These are phyloP conservation scores for Psilopogon haemacephalus DNA, from an alignment of 2,113 vertebrate genomes.

Conservation along the genomic window DNA sequence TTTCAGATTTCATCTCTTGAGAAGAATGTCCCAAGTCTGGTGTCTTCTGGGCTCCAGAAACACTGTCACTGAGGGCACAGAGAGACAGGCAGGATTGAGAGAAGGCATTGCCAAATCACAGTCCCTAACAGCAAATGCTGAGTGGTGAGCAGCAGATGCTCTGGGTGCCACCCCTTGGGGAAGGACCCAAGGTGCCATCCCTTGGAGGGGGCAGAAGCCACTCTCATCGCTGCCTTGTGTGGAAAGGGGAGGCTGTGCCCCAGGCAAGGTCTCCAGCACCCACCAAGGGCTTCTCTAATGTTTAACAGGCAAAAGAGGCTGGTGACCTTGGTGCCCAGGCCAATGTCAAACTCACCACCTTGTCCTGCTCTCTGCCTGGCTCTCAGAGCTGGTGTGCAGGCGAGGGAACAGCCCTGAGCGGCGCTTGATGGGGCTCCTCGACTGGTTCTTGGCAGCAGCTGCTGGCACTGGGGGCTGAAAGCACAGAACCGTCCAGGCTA, in stretches of 20 bases:
- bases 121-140: neutral
- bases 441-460: conserved; percentile 80
- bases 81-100: accelerated
- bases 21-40: conserved; percentile 83
- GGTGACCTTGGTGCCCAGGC: neutral
- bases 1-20: conserved; percentile 87
- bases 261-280: neutral
- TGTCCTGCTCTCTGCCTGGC: conserved; percentile 80
- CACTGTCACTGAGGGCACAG: conserved; percentile 74
- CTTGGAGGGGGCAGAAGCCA: accelerated
- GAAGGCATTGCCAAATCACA: neutral
- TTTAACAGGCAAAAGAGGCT: accelerated
- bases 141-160: neutral
- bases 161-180: neutral
- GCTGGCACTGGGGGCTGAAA: conserved; percentile 82
- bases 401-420: conserved; percentile 91
- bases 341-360: conserved; percentile 75
- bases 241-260: neutral
- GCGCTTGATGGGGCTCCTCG: conserved; percentile 92
- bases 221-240: neutral
- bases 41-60: conserved; percentile 83
- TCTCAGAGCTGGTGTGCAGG: conserved; percentile 87
- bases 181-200: neutral
- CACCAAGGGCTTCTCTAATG: neutral
- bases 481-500: neutral